Evolutionary conservation across 2,888 invertebrate genomes (phyloP).

Genomic region (Acanthoscelides obtectus): DNA sequence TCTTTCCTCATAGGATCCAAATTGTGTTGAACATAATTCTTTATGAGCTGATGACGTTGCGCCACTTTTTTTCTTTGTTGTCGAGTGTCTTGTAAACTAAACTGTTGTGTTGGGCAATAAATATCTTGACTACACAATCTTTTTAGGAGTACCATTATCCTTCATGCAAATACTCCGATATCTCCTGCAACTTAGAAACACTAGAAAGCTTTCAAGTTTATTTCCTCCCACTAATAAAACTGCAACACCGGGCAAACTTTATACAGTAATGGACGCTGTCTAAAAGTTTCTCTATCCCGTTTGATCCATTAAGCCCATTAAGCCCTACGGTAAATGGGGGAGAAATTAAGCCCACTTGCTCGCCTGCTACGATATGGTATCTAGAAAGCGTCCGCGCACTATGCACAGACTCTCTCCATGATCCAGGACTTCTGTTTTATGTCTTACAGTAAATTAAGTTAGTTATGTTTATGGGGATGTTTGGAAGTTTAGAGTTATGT

Average conservation of each 20-base stretch:
- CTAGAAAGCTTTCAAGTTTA: background rate
- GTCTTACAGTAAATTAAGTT: slow-evolving; percentile 41
- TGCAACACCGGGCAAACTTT: background rate
- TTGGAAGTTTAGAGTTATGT: slow-evolving; percentile 39
- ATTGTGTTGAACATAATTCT: too few species aligned
- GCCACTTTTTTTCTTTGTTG: too few species aligned
- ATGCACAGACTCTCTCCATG: slow-evolving; percentile 12
- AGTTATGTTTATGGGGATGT: slow-evolving; percentile 42
- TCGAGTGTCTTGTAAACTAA: too few species aligned
- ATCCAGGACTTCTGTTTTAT: slow-evolving; percentile 36
- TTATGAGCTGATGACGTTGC: too few species aligned
- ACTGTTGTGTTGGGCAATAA: too few species aligned
- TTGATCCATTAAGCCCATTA: background rate
- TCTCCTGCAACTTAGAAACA: background rate
- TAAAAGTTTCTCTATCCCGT: background rate
- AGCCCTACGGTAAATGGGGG: background rate
- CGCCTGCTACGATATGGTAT: background rate
- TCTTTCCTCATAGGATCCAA: too few species aligned
- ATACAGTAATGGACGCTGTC: background rate
- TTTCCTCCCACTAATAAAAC: background rate
- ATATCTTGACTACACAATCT: too few species aligned
- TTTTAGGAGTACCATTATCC: background rate
- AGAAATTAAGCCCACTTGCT: background rate
- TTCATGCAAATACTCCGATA: background rate
- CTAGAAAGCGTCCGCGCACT: background rate